phyloP scores from a whole-genome alignment of 2,888 invertebrate species.

The Nomada ferruginata region DNA sequence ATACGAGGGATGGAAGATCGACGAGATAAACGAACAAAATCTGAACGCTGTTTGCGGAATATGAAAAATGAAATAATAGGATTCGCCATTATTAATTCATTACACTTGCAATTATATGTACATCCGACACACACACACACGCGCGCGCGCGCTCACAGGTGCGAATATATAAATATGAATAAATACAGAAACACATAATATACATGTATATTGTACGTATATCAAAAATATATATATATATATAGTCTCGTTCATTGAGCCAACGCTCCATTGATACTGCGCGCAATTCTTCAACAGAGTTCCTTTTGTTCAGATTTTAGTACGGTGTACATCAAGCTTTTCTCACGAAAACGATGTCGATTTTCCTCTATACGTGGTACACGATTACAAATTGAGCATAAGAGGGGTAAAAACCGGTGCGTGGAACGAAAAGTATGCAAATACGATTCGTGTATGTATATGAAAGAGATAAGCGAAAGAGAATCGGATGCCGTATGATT shows the following conservation, averaged over 20 bases:
- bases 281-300: slow-evolving; percentile 64
- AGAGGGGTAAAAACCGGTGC: too few relatives aligned
- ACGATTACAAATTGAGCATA: too few relatives aligned
- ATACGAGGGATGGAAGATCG: slow-evolving; percentile 6
- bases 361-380: slow-evolving; percentile 45
- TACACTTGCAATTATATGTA: neutral
- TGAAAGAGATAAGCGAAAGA: too few relatives aligned
- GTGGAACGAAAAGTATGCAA: neutral
- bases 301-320: slow-evolving; percentile 63
- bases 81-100: slow-evolving; percentile 5
- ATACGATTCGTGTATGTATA: neutral
- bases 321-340: slow-evolving; percentile 38
- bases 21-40: neutral
- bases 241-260: slow-evolving; percentile 37
- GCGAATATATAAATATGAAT: neutral
- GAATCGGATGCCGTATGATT: too few relatives aligned
- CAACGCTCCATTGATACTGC: slow-evolving; percentile 45
- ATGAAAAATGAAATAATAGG: slow-evolving; percentile 24
- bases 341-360: slow-evolving; percentile 43
- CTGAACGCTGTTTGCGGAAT: slow-evolving; percentile 27
- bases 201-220: slow-evolving; percentile 23
- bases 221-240: slow-evolving; percentile 23
- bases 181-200: neutral
- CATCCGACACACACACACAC: slow-evolving; percentile 2
- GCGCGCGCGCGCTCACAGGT: neutral